A percentile compares a stretch with the other conserved stretches of the same genome.
Evolutionary conservation across 2,113 vertebrate species (phyloP).

Genomic region (Heterocephalus glaber): DNA sequence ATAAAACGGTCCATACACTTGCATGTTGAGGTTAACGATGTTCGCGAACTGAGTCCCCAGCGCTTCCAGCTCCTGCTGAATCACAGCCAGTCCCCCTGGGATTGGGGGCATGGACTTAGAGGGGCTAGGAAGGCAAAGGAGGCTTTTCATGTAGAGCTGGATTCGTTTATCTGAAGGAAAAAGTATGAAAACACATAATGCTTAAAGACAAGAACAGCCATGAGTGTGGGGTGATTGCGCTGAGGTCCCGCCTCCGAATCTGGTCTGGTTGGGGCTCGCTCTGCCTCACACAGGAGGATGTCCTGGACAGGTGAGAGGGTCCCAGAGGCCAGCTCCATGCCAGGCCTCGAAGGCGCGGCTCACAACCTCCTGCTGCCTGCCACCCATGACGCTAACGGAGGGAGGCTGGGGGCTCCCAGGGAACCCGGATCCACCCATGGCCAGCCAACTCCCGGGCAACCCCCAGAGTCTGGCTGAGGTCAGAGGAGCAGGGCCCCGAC

Average conservation of each 20-base stretch:
- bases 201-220: not conserved
- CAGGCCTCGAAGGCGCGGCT: not conserved
- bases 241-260: not conserved
- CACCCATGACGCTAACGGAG: too few species aligned
- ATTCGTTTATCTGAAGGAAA: conserved; percentile 91
- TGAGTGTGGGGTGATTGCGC: too few species aligned
- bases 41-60: conserved; percentile 89
- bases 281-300: not conserved
- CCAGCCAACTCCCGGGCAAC: not conserved
- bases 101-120: conserved; percentile 86
- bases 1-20: conserved; percentile 95
- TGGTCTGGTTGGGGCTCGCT: not conserved
- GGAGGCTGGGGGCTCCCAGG: too few species aligned
- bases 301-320: not conserved
- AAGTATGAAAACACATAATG: not conserved
- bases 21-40: conserved; percentile 94
- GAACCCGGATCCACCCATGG: not conserved
- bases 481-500: not conserved
- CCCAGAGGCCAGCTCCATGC: not conserved
- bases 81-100: conserved; percentile 89
- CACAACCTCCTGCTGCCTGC: too few species aligned
- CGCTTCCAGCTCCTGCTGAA: conserved; percentile 89
- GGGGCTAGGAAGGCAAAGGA: conserved; percentile 86
- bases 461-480: not conserved
- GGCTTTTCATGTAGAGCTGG: conserved; percentile 89